Conservation (phyloP, 64 coral and sea anemone species). For the Montipora sp. region DNA sequence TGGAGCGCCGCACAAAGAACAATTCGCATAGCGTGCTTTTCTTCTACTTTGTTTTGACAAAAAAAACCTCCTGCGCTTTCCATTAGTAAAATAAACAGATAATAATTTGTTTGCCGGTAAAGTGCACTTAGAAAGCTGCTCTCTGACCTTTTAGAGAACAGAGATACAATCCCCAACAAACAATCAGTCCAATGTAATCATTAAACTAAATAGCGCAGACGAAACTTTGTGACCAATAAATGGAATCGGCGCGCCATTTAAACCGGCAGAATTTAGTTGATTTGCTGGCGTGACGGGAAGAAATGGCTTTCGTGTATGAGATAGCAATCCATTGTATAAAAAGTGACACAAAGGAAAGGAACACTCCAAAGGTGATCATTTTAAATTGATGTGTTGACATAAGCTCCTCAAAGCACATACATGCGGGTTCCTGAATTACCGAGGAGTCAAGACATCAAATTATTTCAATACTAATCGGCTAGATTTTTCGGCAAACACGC, state of each 20-base stretch:
- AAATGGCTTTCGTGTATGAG: conserved; percentile 33
- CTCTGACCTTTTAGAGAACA: conserved; percentile 35
- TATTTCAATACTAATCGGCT: too few relatives aligned
- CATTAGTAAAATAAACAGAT: conserved; percentile 58
- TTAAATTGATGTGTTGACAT: conserved; percentile 54
- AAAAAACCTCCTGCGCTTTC: conserved; percentile 2
- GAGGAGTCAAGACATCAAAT: not conserved
- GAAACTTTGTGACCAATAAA: not conserved
- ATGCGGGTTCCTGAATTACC: conserved; percentile 24
- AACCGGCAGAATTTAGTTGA: not conserved
- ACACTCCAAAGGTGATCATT: conserved; percentile 26
- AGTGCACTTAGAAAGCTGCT: conserved; percentile 33
- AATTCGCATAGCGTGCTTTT: conserved; percentile 25
- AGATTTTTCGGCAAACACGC: too few relatives aligned
- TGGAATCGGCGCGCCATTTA: not conserved
- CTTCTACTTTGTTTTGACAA: conserved; percentile 11
- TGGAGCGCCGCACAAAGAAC: not conserved
- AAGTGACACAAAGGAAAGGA: conserved; percentile 50
- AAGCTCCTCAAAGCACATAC: conserved; percentile 18
- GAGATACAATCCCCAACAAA: not conserved
- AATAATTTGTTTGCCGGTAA: conserved; percentile 46
- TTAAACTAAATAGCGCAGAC: not conserved
- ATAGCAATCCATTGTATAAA: conserved; percentile 39
- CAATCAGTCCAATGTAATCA: not conserved
- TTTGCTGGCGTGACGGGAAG: not conserved